Percentiles rank a stretch among this genome's conserved stretches.
These are phyloP conservation scores for Enteromius afrohamiltoni DNA, from an alignment of 2,797 vertebrate genomes.

Conservation along the genomic window DNA sequence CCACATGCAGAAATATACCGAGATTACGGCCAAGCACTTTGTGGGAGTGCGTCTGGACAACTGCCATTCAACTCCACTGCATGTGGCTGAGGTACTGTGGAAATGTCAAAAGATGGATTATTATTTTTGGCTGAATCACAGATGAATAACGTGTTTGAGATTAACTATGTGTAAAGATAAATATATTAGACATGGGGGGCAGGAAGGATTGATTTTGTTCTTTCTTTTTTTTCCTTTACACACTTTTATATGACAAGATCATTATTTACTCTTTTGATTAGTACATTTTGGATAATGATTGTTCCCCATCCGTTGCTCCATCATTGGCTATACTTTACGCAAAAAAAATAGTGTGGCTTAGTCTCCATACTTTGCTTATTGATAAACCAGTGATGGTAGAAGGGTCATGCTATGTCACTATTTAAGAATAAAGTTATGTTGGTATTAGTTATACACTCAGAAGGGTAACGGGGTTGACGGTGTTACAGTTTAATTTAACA, in stretches of 20 bases:
- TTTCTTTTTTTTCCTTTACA: neutral
- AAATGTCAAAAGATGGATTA: constrained; percentile 20
- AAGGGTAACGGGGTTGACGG: neutral
- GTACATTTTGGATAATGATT: constrained; percentile 36
- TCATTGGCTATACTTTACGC: neutral
- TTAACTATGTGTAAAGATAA: constrained; percentile 33
- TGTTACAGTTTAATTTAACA: neutral
- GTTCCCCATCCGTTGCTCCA: neutral
- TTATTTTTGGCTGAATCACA: constrained; percentile 21
- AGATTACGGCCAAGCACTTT: constrained; percentile 90
- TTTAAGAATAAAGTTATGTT: neutral
- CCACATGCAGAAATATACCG: constrained; percentile 94
- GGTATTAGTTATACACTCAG: neutral
- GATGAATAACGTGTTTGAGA: constrained; percentile 30
- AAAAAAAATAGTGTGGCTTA: constrained; percentile 30
- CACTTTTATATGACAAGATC: constrained; percentile 23
- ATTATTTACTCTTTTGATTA: constrained; percentile 26
- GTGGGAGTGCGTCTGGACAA: constrained; percentile 94
- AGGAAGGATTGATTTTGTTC: neutral
- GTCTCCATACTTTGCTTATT: neutral
- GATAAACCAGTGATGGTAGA: constrained; percentile 1
- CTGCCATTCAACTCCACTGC: constrained; percentile 95
- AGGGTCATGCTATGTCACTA: neutral
- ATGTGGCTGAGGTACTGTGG: constrained; percentile 90
- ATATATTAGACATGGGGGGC: constrained; percentile 31